A percentile compares a stretch with the other conserved stretches of the same genome.
phyloP scores from a whole-genome alignment of 2,888 invertebrate species.

The Agonopterix alstromeriana region DNA sequence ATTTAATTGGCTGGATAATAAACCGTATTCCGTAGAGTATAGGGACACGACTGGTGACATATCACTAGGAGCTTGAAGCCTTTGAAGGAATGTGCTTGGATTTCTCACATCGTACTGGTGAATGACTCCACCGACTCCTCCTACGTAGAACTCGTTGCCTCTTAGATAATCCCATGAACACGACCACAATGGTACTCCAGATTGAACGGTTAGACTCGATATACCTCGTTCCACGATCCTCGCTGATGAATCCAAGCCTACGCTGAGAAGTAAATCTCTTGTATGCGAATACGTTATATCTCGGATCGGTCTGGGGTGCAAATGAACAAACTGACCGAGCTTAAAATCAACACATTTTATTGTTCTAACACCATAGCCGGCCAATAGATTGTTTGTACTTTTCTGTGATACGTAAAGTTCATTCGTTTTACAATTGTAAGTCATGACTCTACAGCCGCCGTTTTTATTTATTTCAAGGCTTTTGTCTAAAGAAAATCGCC shows the following conservation, averaged over 20 bases:
- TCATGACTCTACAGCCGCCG: slow-evolving; percentile 87
- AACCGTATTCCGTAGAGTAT: slow-evolving; percentile 77
- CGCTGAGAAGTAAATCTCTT: slow-evolving; percentile 83
- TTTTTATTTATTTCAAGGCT: slow-evolving; percentile 81
- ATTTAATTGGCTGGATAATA: slow-evolving; percentile 85
- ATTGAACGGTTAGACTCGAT: slow-evolving; percentile 67
- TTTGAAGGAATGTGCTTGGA: slow-evolving; percentile 54
- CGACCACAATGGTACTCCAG: slow-evolving; percentile 86
- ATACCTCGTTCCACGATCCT: slow-evolving; percentile 82
- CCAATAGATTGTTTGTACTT: slow-evolving; percentile 82
- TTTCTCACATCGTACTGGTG: slow-evolving; percentile 86
- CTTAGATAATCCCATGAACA: slow-evolving; percentile 88
- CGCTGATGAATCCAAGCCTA: slow-evolving; percentile 86
- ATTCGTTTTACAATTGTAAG: slow-evolving; percentile 79
- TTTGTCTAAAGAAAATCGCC: slow-evolving; percentile 77
- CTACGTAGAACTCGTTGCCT: slow-evolving; percentile 83
- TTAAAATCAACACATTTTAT: slow-evolving; percentile 81
- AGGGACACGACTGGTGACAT: slow-evolving; percentile 83
- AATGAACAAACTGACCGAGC: slow-evolving; percentile 80
- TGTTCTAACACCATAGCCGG: slow-evolving; percentile 88
- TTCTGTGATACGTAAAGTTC: slow-evolving; percentile 86
- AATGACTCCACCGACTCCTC: slow-evolving; percentile 85
- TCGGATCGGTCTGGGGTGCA: slow-evolving; percentile 86
- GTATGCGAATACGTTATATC: slow-evolving; percentile 85
- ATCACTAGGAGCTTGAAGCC: slow-evolving; percentile 71